Percentiles rank a stretch among this genome's conserved stretches.
Evolutionary conservation across 2,113 vertebrate species (phyloP).

Genomic region (Oncorhynchus clarkii): DNA sequence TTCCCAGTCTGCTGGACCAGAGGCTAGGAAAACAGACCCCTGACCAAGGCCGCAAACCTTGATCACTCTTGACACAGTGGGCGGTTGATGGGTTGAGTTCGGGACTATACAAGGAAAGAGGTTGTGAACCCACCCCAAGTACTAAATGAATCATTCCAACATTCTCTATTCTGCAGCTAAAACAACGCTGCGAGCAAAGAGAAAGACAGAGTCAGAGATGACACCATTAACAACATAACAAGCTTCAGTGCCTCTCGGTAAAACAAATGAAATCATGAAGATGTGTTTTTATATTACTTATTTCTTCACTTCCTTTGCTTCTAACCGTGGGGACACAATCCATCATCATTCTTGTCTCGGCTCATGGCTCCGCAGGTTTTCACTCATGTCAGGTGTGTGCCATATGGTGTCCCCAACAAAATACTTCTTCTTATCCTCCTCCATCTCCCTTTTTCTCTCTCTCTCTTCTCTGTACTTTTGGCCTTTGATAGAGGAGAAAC

Average conservation of each 20-base stretch:
- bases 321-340: too few relatives aligned
- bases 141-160: conserved; percentile 69
- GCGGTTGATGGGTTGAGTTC: conserved; percentile 45
- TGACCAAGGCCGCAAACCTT: conserved; percentile 54
- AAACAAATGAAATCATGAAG: conserved; percentile 39
- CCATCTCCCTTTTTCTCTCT: conserved; percentile 23
- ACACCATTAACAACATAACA: conserved; percentile 56
- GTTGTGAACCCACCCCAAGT: conserved; percentile 56
- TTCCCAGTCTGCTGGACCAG: conserved; percentile 14
- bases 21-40: conserved; percentile 41
- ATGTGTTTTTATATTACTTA: not conserved
- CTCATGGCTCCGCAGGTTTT: conserved; percentile 29
- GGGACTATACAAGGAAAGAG: conserved; percentile 31
- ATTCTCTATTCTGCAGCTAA: conserved; percentile 51
- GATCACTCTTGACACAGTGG: conserved; percentile 51
- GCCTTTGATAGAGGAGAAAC: conserved; percentile 40
- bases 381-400: conserved; percentile 18
- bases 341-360: conserved; percentile 54
- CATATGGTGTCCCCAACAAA: conserved; percentile 33
- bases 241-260: conserved; percentile 51
- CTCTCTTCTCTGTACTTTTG: conserved; percentile 25
- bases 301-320: too few relatives aligned
- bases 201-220: conserved; percentile 19
- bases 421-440: conserved; percentile 20
- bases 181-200: conserved; percentile 44